Evolutionary conservation across 2,888 invertebrate species (phyloP), one percentile per base, ranked within the genome.

Genomic region (Scaptomyza tumidula): DNA sequence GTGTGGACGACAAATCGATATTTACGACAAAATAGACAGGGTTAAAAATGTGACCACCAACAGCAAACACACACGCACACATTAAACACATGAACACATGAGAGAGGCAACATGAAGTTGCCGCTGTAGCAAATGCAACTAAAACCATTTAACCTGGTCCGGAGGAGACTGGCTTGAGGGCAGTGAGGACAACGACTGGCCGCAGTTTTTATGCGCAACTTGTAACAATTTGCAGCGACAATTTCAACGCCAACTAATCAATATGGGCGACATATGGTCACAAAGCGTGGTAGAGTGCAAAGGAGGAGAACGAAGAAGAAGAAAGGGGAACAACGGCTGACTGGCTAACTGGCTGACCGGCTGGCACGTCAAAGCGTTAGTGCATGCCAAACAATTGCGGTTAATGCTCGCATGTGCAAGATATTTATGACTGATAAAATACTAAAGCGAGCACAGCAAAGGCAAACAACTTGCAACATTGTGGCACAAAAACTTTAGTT

Each of bases 391-490:
- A 88, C 86, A 78, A 83, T 83, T 83, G 86, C 80, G 86, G 84
- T 72, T 85, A 86, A 88, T 88, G 84, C 59, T 68, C 80, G 80
- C 80, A 73, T 78, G 85, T 73, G 84, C 86, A 71, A 84, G 84
- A 84, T 86, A 83, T 78, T 84, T 84, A 78, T 80, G 70, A 78
- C 88, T 88, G 84, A 86, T 88, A 88, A 88, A 86, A 86, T 81
- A 87, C 86, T 78, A 50, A 24, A 84, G 60, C 54, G 62, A 49
- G 59, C 78, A 59, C 35, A 48, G 33, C 9, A 57, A 58, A 43
- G 16, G 35, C 33, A 35, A 31, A 39, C 24, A 31, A 41, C 41
- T 16, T 10, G 44, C 59, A 68, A 68, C 68, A 50, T 50, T 58
- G 50, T 45, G 45, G 44, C 16, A 37, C 1, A 19, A 50, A 35